Evolutionary conservation across 1,140 invertebrate species (phyloP), one percentile per base, ranked within the genome.

Genomic region (Oscheius sp.): DNA sequence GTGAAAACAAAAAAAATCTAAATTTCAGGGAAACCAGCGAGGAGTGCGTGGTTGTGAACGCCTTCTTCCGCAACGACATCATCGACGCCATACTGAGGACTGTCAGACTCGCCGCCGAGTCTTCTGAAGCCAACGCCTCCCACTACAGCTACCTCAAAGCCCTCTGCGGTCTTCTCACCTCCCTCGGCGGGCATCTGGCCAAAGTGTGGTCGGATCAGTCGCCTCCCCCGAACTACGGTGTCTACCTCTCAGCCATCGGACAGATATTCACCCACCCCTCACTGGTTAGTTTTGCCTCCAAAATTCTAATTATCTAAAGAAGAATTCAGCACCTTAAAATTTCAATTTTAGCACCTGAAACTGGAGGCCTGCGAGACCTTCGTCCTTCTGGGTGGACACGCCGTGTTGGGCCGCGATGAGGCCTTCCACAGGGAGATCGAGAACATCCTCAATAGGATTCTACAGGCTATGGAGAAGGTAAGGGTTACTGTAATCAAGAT

Each of bases 81-180:
- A 80, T 80, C 76, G 49, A 73, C 28, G 29, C 65, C 29, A 80
- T 80, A 70, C 63, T 80, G 2, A 36, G 68, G 13, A 76, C 79
- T 20, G 73, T 68, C 2, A 82, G 46, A 23, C 76, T 75, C 28
- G 79, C 79, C 7, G 63, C 61, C 38, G 52, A 18, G 28, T 32
- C 26, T 15, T 80, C 36, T 3, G n/a, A 59, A 34, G 15, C 79
- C 55, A 61, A 35, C 42, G 34, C 28, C 26, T 68, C 76, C 18
- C 79, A 80, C 46, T 80, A 80, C 65, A 75, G 80, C n/a, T 80
- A 74, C 63, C 45, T 80, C 31, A 80, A 80, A 68, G 77, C 79
- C 13, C 68, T 80, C 2, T 74, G 77, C 34, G 80, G 78, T 58
- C 62, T 80, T 31, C 66, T 80, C 7, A 81, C 77, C 52, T 59